phyloP scores from a whole-genome alignment of 2,113 vertebrate species.

The Neogale vison region DNA sequence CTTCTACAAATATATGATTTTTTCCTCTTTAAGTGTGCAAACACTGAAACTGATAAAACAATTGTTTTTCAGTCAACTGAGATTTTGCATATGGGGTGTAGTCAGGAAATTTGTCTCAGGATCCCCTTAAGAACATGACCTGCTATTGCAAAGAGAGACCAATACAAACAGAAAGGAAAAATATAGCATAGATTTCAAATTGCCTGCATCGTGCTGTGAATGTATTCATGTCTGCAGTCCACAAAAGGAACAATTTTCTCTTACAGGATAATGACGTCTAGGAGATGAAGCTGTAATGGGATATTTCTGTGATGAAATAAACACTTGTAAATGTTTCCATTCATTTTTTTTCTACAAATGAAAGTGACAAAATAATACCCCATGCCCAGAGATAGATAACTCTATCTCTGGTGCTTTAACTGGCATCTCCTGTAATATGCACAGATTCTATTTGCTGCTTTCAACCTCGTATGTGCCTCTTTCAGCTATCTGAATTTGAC shows the following conservation, averaged over 20 bases:
- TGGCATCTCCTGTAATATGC: not conserved
- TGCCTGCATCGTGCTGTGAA: not conserved
- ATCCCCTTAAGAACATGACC: not conserved
- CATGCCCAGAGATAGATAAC: constrained; percentile 21
- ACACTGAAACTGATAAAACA: not conserved
- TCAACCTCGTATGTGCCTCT: not conserved
- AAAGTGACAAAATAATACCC: constrained; percentile 3
- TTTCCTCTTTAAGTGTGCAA: not conserved
- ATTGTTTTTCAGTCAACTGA: not conserved
- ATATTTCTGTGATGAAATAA: not conserved
- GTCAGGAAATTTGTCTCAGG: not conserved
- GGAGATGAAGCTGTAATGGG: not conserved
- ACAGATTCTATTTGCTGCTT: constrained; percentile 16
- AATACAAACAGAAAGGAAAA: not conserved
- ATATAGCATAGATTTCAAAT: not conserved
- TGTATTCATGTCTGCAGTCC: not conserved
- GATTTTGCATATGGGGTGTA: not conserved
- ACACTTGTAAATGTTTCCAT: not conserved
- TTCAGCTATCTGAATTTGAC: not conserved
- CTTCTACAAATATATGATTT: not conserved
- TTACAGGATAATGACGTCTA: not conserved
- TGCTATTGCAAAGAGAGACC: not conserved
- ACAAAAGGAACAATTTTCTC: not conserved
- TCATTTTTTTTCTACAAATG: constrained; percentile 28
- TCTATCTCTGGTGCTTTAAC: not conserved